Conservation (phyloP, 2,888 invertebrate genomes). For the Leptopilina drosophilae region DNA sequence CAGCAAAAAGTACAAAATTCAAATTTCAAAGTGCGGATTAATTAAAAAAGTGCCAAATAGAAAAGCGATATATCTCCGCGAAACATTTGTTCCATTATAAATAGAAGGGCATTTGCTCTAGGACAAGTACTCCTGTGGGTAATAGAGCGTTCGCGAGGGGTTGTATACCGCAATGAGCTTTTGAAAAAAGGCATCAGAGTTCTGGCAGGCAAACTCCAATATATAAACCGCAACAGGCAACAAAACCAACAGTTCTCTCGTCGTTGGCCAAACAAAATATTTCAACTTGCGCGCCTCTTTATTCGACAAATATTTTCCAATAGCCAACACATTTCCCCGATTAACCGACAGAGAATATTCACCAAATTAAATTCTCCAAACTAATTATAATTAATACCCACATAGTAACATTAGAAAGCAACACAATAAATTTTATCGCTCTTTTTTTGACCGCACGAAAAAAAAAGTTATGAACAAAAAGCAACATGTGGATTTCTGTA, state of each 20-base stretch:
- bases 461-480: too few species aligned
- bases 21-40: not conserved
- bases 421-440: too few species aligned
- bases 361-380: not conserved
- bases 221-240: slow-evolving; percentile 58
- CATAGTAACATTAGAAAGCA: too few species aligned
- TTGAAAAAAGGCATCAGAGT: slow-evolving; percentile 39
- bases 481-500: too few species aligned
- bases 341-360: not conserved
- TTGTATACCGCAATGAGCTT: slow-evolving; percentile 49
- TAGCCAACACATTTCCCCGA: not conserved
- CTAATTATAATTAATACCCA: not conserved
- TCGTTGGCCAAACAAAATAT: slow-evolving; percentile 1
- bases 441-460: too few species aligned
- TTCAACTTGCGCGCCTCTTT: not conserved
- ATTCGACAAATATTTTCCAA: not conserved
- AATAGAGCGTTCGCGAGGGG: slow-evolving; percentile 50
- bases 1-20: slow-evolving; percentile 4
- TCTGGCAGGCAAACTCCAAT: slow-evolving; percentile 44
- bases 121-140: slow-evolving; percentile 54
- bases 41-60: not conserved
- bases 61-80: slow-evolving; percentile 50
- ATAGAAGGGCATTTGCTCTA: slow-evolving; percentile 24
- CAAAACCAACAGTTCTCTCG: not conserved
- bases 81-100: slow-evolving; percentile 63